Conservation (phyloP, 2,797 vertebrate species). For the Glossophaga mutica region DNA sequence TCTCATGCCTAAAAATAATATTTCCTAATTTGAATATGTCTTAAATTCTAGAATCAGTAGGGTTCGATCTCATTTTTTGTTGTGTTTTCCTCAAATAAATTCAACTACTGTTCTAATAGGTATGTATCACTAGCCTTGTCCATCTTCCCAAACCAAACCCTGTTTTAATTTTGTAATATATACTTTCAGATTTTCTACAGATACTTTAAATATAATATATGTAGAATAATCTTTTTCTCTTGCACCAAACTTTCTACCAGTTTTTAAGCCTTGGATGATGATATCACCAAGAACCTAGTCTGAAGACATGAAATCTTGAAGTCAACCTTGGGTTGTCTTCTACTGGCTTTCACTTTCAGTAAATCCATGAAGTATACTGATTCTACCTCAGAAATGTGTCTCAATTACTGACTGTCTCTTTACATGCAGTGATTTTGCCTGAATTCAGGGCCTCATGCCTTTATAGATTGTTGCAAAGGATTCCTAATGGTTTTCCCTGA, state of each 20-base stretch:
- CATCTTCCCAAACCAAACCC: background rate
- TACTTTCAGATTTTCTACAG: background rate
- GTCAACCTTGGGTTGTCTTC: background rate
- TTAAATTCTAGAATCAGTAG: background rate
- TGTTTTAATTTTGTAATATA: background rate
- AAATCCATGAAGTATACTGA: background rate
- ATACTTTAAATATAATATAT: background rate
- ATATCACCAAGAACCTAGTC: background rate
- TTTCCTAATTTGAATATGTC: background rate
- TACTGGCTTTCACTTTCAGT: background rate
- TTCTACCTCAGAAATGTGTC: background rate
- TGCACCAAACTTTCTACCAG: background rate
- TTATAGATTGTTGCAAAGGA: background rate
- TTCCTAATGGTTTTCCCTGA: background rate
- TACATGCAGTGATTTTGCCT: background rate
- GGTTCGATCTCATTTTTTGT: background rate
- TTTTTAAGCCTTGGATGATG: background rate
- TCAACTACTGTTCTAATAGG: background rate
- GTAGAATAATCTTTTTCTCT: background rate
- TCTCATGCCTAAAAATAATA: background rate
- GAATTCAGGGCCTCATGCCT: fast-evolving
- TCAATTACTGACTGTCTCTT: background rate
- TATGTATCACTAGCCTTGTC: background rate
- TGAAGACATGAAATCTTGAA: background rate
- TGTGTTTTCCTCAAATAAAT: background rate